Evolutionary conservation across 2,888 invertebrate species (phyloP), one percentile per base, ranked within the genome.

Genomic region (Macrosoma leucophasiata): DNA sequence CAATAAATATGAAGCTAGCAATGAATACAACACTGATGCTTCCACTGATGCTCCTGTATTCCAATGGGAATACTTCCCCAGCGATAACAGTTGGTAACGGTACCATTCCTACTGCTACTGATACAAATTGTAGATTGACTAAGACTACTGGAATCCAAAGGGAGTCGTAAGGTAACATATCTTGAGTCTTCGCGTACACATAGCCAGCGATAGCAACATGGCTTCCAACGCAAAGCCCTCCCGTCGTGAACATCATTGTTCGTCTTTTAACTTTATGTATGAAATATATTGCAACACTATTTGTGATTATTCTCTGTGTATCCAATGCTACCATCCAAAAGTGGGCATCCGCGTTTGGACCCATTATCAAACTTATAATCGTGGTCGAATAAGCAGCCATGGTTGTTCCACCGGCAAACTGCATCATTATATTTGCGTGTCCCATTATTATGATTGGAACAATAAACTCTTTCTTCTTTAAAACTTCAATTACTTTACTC

Each of bases 1-100:
- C 86, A 2, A 85, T 11, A 51, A 91, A 91, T 39, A 87, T 85
- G 28, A 87, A 81, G 1, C 78, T 52, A 29, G 88, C 88, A 12
- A 84, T 79, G 2, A 87, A 79, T 22, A 86, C 82, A 12, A 88
- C 70, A 8, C 87, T 86, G 8, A 90, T 66, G 1, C 87, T 88
- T 1, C 89, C 85, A 2, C 89, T 90, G 0, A 88, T 59, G 10
- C 88, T 88, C 28, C 88, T 76, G 29, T 85, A 84, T 26, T 82
- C 78, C 15, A 86, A 68, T 2, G 90, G 85, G 44, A 90, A 90
- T 0, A 91, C 74, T 58, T 91, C 91, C 0, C 90, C 90, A 23
- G 88, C 87, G 69, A 91, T 86, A 4, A 90, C 86, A 75, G 89
- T 90, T 0, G 91, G 90, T 33, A 91, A 47, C 0, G 90, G 89